Base-by-base conservation (phyloP, 2,797 vertebrate species). In the Smutsia gigantea region DNA sequence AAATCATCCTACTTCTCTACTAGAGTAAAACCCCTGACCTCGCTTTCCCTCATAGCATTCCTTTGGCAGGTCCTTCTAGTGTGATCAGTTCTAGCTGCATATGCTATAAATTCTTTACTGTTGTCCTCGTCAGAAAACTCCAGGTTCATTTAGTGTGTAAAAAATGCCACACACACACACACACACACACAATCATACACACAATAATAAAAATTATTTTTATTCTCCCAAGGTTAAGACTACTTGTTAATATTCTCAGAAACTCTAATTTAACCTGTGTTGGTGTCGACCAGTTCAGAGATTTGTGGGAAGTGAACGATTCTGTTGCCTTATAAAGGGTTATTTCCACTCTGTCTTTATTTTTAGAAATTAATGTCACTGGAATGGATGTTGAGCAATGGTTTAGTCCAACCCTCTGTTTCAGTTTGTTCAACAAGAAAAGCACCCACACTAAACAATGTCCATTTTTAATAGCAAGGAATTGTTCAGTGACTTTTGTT, bases 341-440 rank as follows among this genome's bases (percentile, higher is more conserved):
- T 92, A 77, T 83, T 89, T 96, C 89, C 25, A 95, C 42, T 84
- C 87, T 69, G 37, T 87, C 74, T 97, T 94, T 75, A 74, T 97
- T 96, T 94, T 34, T 55, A 81, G 66, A 93, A 75, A 96, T 92
- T 87, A 93, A 72, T 90, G 66, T 87, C 93, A 90, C 23, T 87
- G 51, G 29, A 55, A 23, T 93, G 46, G 57, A 93, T 63, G 53
- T 29, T 92, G 93, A 96, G 27, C 7, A 0, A 92, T 69, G 87
- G 72, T 72, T 78, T 42, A 66, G 42, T n/a, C 3, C 10, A 93
- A 63, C 29, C 3, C 15, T 90, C 55, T 93, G 10, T 78, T 96
- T 93, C 71, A 25, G 59, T 71, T 55, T 71, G n/a, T 53, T 87
- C 23, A 93, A 29, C 21, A 84, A 59, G 55, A 66, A 69, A 95